Base-by-base conservation (phyloP, 2,888 invertebrate genomes). In the Poecilus cupreus region DNA sequence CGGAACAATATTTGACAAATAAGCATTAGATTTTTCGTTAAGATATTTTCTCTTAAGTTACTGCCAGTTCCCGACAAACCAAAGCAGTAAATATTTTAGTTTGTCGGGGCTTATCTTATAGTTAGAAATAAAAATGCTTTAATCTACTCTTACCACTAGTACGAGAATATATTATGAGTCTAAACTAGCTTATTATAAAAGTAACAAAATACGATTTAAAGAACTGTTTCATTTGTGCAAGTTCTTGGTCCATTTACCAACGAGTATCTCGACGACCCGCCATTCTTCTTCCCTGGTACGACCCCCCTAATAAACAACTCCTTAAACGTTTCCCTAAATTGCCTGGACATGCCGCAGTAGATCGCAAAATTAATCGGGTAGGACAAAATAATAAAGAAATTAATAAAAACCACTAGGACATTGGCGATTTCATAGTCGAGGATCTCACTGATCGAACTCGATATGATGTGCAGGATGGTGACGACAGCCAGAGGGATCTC, bases 281-380 rank as follows among this genome's bases (percentile, higher is more conserved):
- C 93, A 84, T 93, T 93, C 84, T 92, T 92, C 2, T 92, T 92
- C 0, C 91, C 91, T 0, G 92, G 91, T 0, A 92, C 92, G 4
- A 89, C 88, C 5, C 90, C 89, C 60, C 93, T 89, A 54, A 96
- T 92, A 87, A 98, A 97, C 5, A 94, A 88, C 86, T 95, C 95
- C 86, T 96, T 96, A 88, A 98, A 98, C 0, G 98, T 98, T 88
- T 97, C 97, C 74, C 98, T 91, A 89, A 98, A 98, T 88, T 96
- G 97, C 37, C 96, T 91, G 37, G 96, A 97, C 98, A 98, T 98
- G 20, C 97, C 97, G 88, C 97, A 98, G 87, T 98, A 98, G 84
- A 98, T 97, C 82, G 97, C 97, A 87, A 98, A 98, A 88, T 98
- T 97, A 81, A 97, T 94, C 10, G 97, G 97, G 89, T 97, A 97